These are phyloP conservation scores for Climacteris rufus DNA, from an alignment of 2,113 vertebrate genomes.

Conservation along the genomic window DNA sequence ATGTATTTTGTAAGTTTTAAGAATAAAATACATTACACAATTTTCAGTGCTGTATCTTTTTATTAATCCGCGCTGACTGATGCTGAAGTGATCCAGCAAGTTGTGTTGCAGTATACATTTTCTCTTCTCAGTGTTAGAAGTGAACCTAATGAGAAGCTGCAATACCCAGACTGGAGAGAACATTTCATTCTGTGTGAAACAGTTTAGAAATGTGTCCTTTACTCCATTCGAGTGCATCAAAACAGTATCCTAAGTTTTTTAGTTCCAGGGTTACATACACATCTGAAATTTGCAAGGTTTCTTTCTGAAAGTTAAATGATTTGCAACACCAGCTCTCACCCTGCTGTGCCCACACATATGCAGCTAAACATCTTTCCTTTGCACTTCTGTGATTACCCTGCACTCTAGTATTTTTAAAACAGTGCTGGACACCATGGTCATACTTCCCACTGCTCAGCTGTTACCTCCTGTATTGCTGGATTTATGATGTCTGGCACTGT, in stretches of 20 bases:
- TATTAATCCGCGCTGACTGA: slow-evolving; percentile 8
- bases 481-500: background rate
- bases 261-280: background rate
- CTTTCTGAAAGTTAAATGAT: background rate
- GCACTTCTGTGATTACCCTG: background rate
- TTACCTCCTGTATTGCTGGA: background rate
- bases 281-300: background rate
- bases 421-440: background rate
- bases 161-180: background rate
- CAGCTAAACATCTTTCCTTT: background rate
- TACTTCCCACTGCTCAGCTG: background rate
- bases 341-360: background rate
- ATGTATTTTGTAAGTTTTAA: slow-evolving; percentile 36
- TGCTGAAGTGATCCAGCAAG: background rate
- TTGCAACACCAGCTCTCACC: background rate
- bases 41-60: slow-evolving; percentile 31
- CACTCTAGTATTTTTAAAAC: background rate
- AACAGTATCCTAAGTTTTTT: background rate
- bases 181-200: background rate
- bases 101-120: background rate
- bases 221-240: background rate
- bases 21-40: slow-evolving; percentile 15
- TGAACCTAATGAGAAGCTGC: background rate
- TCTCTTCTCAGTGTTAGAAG: background rate
- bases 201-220: background rate